Conservation (phyloP, 2,113 vertebrate genomes). For the Rostratula benghalensis region DNA sequence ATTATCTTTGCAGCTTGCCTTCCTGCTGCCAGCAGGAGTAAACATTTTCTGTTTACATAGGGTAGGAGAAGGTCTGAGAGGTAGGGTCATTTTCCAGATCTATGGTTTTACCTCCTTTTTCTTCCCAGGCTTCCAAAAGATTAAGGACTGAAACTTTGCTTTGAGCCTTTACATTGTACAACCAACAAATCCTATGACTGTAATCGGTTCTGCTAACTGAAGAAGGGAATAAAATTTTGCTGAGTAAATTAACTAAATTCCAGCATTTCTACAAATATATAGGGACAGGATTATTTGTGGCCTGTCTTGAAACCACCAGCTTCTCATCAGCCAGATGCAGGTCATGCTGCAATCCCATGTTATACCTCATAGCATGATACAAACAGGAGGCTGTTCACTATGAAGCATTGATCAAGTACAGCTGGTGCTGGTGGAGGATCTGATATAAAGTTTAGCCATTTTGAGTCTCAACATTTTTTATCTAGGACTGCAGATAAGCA, state of each 20-base stretch:
- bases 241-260: neutral
- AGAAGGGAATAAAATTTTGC: neutral
- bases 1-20: neutral
- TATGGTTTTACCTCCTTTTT: neutral
- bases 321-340: neutral
- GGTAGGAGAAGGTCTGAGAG: neutral
- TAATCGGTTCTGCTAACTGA: neutral
- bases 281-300: neutral
- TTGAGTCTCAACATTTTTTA: neutral
- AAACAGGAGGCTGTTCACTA: neutral
- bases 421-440: neutral
- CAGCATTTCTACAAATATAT: neutral
- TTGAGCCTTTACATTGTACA: neutral
- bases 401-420: neutral
- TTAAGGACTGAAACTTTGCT: neutral
- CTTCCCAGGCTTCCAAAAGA: neutral
- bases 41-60: neutral
- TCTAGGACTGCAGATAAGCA: neutral
- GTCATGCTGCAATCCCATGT: neutral
- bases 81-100: neutral
- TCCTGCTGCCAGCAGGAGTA: neutral
- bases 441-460: neutral
- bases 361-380: neutral
- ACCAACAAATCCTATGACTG: neutral
- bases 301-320: neutral